These are phyloP conservation scores for Aptenodytes patagonicus DNA, from an alignment of 2,113 vertebrate species.

Conservation along the genomic window DNA sequence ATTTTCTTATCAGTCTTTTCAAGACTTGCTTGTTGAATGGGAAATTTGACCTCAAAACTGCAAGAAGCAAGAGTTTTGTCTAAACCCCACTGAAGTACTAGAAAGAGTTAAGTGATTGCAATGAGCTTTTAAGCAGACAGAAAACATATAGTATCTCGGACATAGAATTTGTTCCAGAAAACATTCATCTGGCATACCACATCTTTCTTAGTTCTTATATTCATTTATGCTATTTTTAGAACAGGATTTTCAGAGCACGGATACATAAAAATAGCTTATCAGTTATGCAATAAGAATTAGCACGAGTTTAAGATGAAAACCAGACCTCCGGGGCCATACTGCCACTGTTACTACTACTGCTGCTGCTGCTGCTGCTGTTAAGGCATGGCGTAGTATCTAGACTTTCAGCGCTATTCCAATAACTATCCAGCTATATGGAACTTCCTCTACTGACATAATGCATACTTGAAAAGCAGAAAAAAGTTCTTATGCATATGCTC, in stretches of 20 bases:
- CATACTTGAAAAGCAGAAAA: background rate
- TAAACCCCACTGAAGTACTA: background rate
- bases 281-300: background rate
- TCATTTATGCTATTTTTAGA: background rate
- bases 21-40: background rate
- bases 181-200: background rate
- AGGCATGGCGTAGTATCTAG: background rate
- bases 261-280: background rate
- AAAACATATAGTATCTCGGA: background rate
- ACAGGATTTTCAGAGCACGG: background rate
- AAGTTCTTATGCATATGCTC: background rate
- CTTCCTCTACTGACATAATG: background rate
- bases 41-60: background rate
- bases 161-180: background rate
- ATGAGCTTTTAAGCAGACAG: background rate
- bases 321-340: background rate
- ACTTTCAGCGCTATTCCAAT: background rate
- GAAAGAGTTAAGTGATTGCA: background rate
- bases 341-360: fast-evolving
- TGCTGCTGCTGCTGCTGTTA: background rate
- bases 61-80: background rate
- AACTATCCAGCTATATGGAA: background rate
- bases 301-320: background rate
- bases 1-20: background rate
- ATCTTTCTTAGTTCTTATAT: background rate